Evolutionary conservation across 2,113 vertebrate genomes (phyloP).

Genomic region (Ariopsis seemanni): DNA sequence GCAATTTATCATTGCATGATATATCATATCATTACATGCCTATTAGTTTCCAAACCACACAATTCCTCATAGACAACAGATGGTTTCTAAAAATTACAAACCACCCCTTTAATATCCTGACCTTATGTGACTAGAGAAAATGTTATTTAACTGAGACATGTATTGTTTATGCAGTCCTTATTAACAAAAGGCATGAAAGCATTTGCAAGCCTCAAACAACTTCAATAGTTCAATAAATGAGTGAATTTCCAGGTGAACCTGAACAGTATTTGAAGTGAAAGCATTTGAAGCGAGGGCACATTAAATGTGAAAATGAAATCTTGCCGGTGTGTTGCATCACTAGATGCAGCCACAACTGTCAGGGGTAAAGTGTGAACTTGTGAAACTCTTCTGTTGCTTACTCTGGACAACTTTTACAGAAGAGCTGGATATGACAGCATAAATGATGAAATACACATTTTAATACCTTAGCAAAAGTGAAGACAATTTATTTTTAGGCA

Average conservation of each 20-base stretch:
- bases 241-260: constrained; percentile 29
- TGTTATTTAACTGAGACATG: no score
- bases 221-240: constrained; percentile 14
- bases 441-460: neutral
- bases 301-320: constrained; percentile 62
- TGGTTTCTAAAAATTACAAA: neutral
- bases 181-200: neutral
- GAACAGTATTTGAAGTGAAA: constrained; percentile 3
- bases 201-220: neutral
- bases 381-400: neutral
- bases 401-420: constrained; percentile 7
- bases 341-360: constrained; percentile 48
- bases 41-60: neutral
- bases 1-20: no score
- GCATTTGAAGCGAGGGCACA: constrained; percentile 43
- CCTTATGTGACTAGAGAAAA: neutral
- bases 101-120: neutral
- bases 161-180: neutral
- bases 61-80: neutral
- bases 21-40: no score
- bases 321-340: constrained; percentile 72
- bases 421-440: neutral
- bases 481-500: neutral
- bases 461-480: neutral
- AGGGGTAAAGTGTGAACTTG: constrained; percentile 31